phyloP scores from a whole-genome alignment of 2,797 vertebrate genomes.

The Philypnodon macrostomus region DNA sequence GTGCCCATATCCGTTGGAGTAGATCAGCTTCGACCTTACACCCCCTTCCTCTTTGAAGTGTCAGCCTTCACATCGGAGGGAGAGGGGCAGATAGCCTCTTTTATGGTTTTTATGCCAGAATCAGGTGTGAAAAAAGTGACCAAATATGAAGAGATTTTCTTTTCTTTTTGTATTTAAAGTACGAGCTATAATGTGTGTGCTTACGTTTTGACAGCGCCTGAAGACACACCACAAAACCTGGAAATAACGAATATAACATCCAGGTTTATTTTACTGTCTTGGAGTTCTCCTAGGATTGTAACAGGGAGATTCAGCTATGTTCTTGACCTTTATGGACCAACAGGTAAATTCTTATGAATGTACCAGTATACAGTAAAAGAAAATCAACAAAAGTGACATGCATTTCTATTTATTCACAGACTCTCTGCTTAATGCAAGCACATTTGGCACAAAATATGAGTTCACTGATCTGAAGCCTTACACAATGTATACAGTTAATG shows the following conservation, averaged over 20 bases:
- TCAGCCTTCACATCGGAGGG: conserved; percentile 91
- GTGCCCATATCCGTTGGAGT: conserved; percentile 89
- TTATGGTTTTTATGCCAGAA: conserved; percentile 92
- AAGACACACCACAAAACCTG: conserved; percentile 88
- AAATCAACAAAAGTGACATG: not conserved
- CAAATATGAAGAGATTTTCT: not conserved
- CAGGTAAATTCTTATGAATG: conserved; percentile 73
- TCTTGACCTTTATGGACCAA: conserved; percentile 83
- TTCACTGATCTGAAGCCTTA: conserved; percentile 86
- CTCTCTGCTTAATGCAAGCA: conserved; percentile 86
- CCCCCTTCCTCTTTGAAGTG: conserved; percentile 94
- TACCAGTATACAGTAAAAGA: not conserved
- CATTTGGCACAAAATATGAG: conserved; percentile 81
- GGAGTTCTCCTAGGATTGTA: conserved; percentile 84
- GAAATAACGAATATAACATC: conserved; percentile 81
- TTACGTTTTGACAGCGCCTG: conserved; percentile 80
- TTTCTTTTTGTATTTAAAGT: not conserved
- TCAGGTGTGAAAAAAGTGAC: conserved; percentile 76
- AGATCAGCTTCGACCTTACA: conserved; percentile 86
- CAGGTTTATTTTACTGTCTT: conserved; percentile 82
- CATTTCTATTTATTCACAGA: conserved; percentile 63
- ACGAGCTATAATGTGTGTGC: conserved; percentile 1
- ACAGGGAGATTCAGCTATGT: conserved; percentile 91
- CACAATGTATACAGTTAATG: conserved; percentile 77
- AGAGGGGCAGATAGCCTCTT: conserved; percentile 91